phyloP scores from a whole-genome alignment of 2,797 vertebrate species.

The Eospalax fontanierii region DNA sequence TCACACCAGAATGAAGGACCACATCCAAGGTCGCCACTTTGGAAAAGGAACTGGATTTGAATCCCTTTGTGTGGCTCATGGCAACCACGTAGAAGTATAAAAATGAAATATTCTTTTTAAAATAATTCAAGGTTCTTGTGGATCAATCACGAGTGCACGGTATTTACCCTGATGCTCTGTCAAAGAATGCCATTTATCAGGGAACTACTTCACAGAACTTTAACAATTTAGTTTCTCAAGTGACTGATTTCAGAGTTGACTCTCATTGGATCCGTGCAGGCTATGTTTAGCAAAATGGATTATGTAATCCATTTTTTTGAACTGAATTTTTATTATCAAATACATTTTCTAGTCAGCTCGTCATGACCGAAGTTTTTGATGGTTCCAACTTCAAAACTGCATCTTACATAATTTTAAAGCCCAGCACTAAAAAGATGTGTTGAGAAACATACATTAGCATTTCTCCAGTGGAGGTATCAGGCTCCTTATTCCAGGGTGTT shows the following conservation, averaged over 20 bases:
- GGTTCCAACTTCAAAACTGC: conserved; percentile 83
- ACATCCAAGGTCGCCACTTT: conserved; percentile 61
- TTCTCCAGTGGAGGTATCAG: conserved; percentile 37
- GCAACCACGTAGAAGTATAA: conserved; percentile 46
- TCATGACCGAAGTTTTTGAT: conserved; percentile 88
- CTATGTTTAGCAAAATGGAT: conserved; percentile 86
- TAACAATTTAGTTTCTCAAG: conserved; percentile 78
- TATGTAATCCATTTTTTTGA: conserved; percentile 88
- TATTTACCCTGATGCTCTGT: conserved; percentile 77
- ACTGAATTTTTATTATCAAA: conserved; percentile 88
- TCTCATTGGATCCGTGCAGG: conserved; percentile 82
- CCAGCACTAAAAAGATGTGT: conserved; percentile 76
- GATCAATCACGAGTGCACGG: conserved; percentile 67
- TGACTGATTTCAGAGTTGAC: conserved; percentile 85
- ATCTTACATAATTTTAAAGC: conserved; percentile 84
- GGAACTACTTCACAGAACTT: conserved; percentile 79
- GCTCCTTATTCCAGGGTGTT: not conserved
- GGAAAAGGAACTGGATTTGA: not conserved
- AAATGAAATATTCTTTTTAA: conserved; percentile 80
- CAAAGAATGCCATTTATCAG: conserved; percentile 81
- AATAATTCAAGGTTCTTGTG: conserved; percentile 76
- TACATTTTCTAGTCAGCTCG: conserved; percentile 84
- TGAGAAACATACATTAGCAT: conserved; percentile 78
- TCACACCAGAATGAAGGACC: conserved; percentile 35
- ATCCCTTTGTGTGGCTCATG: conserved; percentile 24